Base-by-base conservation (phyloP, 1,140 invertebrate species). In the Drosophila pseudoananassae region DNA sequence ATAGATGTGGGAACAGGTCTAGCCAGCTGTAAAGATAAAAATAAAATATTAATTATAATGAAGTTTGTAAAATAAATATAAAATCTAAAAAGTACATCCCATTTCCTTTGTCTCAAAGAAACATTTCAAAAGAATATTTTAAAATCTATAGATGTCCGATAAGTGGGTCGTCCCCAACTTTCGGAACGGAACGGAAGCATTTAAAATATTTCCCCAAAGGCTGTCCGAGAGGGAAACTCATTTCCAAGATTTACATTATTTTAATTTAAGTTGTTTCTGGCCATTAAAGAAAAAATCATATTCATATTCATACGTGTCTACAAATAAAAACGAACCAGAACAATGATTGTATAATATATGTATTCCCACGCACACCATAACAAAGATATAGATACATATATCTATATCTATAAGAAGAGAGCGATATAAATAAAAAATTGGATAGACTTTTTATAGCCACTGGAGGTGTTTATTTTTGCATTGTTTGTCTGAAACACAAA, bases 1-100 rank as follows among this genome's bases (percentile, higher is more conserved):
- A 98, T 98, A 96, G 97, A 97, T 96, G 96, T 96, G 94, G 95
- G 94, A 93, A 95, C 90, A 91, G 89, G 91, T 91, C 89, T 77
- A 90, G 85, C 89, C 76, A 92, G 76, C 91, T 92, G 78, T 3
- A 92, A 80, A 20, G 20, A 20, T 20, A 20, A 20, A 20, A 20
- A 20, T 20, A 20, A 20, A 20, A 20, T 20, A 3, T 20, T 3
- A 3, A 20, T 20, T 3, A 20, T 3, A 3, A 20, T 20, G 3
- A 6, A 10, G 20, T 1, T 23, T 68, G 36, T 9, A 20, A 43
- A 20, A 20, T 3, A 33, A 33, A 33, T 10, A 33, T 3, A 33
- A 33, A 33, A 33, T 33, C 0, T 33, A 2, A 9, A 10, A 9
- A 9, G 3, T 33, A 33, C 31, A 36, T 3, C 12, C 33, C 25